Conservation (phyloP, 2,888 invertebrate species). For the Macrosoma leucophasiata region DNA sequence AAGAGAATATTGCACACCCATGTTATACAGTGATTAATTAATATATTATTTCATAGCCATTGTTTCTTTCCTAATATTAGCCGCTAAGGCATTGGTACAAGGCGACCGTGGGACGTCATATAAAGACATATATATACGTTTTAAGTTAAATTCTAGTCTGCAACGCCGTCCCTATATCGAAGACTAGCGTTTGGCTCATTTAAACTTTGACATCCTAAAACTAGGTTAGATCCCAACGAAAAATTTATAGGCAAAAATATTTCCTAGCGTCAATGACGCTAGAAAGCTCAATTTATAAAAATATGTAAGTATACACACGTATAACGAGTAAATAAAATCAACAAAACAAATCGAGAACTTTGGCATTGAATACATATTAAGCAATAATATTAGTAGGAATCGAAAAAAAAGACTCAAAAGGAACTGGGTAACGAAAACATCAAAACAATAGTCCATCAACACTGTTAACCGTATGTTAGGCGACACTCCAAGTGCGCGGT, state of each 20-base stretch:
- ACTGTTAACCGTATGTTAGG: slow-evolving; percentile 16
- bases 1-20: slow-evolving; percentile 71
- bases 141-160: background rate
- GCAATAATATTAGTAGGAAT: slow-evolving; percentile 3
- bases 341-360: no score
- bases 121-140: no score
- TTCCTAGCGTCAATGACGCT: no score
- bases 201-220: no score
- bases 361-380: no score
- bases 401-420: slow-evolving; percentile 3
- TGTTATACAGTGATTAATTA: slow-evolving; percentile 44
- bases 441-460: slow-evolving; percentile 6
- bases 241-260: no score
- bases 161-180: no score
- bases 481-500: slow-evolving; percentile 59
- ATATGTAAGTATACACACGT: no score
- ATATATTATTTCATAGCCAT: slow-evolving; percentile 33
- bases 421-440: slow-evolving; percentile 3
- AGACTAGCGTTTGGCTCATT: no score
- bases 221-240: no score
- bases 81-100: slow-evolving; percentile 52
- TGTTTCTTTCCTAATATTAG: slow-evolving; percentile 36
- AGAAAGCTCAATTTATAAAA: no score
- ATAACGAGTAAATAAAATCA: no score
- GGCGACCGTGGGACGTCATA: slow-evolving; percentile 28